Conservation (phyloP, 2,113 vertebrate species). For the Elephantulus edwardii region DNA sequence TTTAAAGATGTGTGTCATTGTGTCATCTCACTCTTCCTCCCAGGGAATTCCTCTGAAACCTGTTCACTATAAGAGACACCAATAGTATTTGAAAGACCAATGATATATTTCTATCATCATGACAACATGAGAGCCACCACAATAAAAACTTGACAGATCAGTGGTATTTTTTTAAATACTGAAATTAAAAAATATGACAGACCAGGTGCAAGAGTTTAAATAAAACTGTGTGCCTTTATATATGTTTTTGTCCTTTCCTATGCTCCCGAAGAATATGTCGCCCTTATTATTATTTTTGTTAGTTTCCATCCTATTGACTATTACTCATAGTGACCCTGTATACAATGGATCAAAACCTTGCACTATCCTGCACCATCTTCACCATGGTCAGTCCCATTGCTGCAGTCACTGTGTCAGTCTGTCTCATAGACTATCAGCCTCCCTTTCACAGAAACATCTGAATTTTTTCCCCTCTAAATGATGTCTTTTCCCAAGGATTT, state of each 20-base stretch:
- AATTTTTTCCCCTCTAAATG: too few relatives aligned
- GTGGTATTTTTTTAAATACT: neutral
- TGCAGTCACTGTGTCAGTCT: too few relatives aligned
- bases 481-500: too few relatives aligned
- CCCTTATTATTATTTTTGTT: too few relatives aligned
- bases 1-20: neutral
- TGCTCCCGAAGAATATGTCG: neutral
- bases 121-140: neutral
- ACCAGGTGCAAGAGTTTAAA: neutral
- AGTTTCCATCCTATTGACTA: too few relatives aligned
- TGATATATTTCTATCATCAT: neutral
- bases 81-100: neutral
- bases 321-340: too few relatives aligned
- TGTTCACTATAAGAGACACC: neutral
- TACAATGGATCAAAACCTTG: too few relatives aligned
- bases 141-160: neutral
- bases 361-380: too few relatives aligned
- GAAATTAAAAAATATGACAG: slow-evolving; percentile 45
- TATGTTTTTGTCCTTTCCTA: slow-evolving; percentile 25
- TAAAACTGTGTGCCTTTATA: neutral
- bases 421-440: too few relatives aligned
- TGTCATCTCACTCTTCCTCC: neutral
- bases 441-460: too few relatives aligned
- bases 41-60: neutral
- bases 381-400: too few relatives aligned